phyloP scores from a whole-genome alignment of 1,140 invertebrate genomes.

The Papilio machaon region DNA sequence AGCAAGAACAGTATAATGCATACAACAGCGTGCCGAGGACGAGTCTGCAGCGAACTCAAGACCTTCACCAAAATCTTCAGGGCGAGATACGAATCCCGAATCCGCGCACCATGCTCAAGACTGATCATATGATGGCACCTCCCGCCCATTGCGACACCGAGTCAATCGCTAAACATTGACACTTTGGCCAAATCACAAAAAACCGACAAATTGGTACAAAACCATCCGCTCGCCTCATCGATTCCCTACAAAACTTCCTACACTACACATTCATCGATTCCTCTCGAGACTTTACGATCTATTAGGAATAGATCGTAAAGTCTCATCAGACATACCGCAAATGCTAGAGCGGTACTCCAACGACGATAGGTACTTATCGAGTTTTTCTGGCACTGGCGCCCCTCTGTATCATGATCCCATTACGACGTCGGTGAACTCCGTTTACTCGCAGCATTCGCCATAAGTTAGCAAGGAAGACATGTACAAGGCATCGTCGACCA shows the following conservation, averaged over 20 bases:
- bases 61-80: conserved; percentile 62
- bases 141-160: conserved; percentile 57
- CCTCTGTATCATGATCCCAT: conserved; percentile 72
- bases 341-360: conserved; percentile 83
- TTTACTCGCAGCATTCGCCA: conserved; percentile 64
- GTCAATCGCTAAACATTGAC: conserved; percentile 58
- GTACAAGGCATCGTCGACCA: conserved; percentile 61
- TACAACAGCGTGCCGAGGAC: conserved; percentile 63
- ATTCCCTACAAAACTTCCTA: conserved; percentile 74
- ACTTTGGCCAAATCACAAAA: conserved; percentile 63
- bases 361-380: conserved; percentile 80
- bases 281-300: conserved; percentile 78
- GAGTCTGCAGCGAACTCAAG: conserved; percentile 59
- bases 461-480: conserved; percentile 66
- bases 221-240: conserved; percentile 63
- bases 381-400: conserved; percentile 69
- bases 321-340: too few species aligned
- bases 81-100: conserved; percentile 72
- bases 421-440: conserved; percentile 53
- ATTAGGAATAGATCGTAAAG: too few species aligned
- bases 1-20: conserved; percentile 64
- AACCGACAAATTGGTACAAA: conserved; percentile 66
- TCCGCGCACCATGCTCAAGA: conserved; percentile 63
- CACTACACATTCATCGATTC: conserved; percentile 64
- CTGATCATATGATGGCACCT: conserved; percentile 55